Evolutionary conservation across 1,140 invertebrate genomes (phyloP).

Genomic region (Drosophila auraria): DNA sequence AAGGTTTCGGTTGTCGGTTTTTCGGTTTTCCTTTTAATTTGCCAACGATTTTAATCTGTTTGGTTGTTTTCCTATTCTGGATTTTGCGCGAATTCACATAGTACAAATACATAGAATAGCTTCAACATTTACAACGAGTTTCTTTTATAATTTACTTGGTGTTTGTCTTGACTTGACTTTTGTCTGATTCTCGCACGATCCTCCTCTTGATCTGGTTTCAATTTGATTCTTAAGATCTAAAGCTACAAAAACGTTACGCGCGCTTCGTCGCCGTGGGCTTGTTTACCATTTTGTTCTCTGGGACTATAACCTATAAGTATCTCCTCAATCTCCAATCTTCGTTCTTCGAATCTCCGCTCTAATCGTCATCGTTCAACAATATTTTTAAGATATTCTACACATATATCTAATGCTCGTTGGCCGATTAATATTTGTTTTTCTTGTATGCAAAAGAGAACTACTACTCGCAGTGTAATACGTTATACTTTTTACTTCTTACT

Average conservation of each 20-base stretch:
- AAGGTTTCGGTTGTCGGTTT: slow-evolving; percentile 28
- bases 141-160: slow-evolving; percentile 52
- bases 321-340: neutral
- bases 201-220: slow-evolving; percentile 3
- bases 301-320: slow-evolving; percentile 16
- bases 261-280: slow-evolving; percentile 52
- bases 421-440: slow-evolving; percentile 27
- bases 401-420: slow-evolving; percentile 21
- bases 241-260: slow-evolving; percentile 54
- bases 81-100: slow-evolving; percentile 4
- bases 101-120: slow-evolving; percentile 40
- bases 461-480: slow-evolving; percentile 8
- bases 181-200: slow-evolving; percentile 24
- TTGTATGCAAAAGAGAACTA: slow-evolving; percentile 13
- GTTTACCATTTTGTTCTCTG: slow-evolving; percentile 51
- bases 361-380: slow-evolving; percentile 31
- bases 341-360: slow-evolving; percentile 3
- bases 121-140: slow-evolving; percentile 66
- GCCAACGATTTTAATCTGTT: slow-evolving; percentile 21
- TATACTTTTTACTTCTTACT: neutral
- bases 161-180: slow-evolving; percentile 36
- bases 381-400: slow-evolving; percentile 26
- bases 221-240: slow-evolving; percentile 45
- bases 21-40: slow-evolving; percentile 20
- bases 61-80: slow-evolving; percentile 32